Evolutionary conservation across 2,888 invertebrate genomes (phyloP).

Genomic region (Watsonalla binaria): DNA sequence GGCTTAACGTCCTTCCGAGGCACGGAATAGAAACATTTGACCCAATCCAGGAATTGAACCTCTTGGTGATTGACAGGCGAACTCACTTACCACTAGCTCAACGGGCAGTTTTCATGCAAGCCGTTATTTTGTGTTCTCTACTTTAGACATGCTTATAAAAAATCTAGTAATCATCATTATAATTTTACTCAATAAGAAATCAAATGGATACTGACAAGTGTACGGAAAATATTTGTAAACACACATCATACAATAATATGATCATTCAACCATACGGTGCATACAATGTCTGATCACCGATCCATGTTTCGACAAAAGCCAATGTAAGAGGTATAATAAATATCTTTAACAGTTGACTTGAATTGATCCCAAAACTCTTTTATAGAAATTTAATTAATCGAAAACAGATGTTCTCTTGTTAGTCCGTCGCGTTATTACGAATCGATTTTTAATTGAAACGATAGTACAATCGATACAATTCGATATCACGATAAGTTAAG

Average conservation of each 20-base stretch:
- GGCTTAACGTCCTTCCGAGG: no score
- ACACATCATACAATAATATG: background rate
- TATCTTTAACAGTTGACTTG: conserved; percentile 38
- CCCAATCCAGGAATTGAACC: no score
- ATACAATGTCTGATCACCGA: conserved; percentile 1
- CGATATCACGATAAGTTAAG: conserved; percentile 49
- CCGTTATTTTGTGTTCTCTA: no score
- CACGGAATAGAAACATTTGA: no score
- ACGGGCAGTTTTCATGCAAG: no score
- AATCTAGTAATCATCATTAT: no score
- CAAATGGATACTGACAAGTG: background rate
- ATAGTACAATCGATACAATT: conserved; percentile 25
- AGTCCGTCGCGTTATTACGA: conserved; percentile 47
- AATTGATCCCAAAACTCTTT: conserved; percentile 37
- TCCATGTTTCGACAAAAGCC: conserved; percentile 10
- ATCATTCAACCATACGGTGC: no score
- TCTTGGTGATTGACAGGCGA: no score
- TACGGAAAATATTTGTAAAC: conserved; percentile 1
- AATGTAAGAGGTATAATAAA: conserved; percentile 20
- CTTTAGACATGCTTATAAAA: no score
- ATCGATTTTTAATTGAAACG: conserved; percentile 71
- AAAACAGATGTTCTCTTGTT: conserved; percentile 76
- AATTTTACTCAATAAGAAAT: background rate
- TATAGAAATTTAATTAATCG: conserved; percentile 63
- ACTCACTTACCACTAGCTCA: no score